Percentiles rank a stretch among this genome's conserved stretches.
Conservation (phyloP, 2,113 vertebrate genomes). For the Gobiocypris rarus region DNA sequence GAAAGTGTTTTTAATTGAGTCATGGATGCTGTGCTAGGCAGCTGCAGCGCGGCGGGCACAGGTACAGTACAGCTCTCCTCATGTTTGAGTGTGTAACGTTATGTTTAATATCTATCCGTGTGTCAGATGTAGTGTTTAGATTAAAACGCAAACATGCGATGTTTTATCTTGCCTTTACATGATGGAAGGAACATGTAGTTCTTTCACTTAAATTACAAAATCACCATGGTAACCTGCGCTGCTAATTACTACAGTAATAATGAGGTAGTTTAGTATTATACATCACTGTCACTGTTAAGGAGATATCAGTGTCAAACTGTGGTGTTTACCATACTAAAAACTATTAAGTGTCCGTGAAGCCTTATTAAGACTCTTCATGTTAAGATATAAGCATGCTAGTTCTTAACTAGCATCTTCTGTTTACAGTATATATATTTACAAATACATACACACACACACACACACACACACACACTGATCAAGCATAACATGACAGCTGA, state of each 20-base stretch:
- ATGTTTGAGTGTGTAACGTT: background rate
- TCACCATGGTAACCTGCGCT: background rate
- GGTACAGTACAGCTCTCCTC: constrained; percentile 4
- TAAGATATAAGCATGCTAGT: no score
- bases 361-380: no score
- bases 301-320: background rate
- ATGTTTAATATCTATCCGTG: background rate
- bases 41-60: background rate
- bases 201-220: background rate
- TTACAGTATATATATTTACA: no score
- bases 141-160: background rate
- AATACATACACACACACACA: no score
- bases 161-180: background rate
- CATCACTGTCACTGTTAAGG: background rate
- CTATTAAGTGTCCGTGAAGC: background rate
- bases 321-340: background rate
- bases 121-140: background rate
- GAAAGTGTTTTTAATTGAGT: background rate
- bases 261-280: background rate
- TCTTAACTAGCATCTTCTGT: no score
- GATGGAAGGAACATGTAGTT: background rate
- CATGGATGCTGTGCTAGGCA: background rate
- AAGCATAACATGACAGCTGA: no score
- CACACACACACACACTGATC: no score
- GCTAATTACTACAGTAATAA: background rate